phyloP scores from a whole-genome alignment of 37 sponge, comb jelly and placozoan species.

The Halisarca cf. caerulea region DNA sequence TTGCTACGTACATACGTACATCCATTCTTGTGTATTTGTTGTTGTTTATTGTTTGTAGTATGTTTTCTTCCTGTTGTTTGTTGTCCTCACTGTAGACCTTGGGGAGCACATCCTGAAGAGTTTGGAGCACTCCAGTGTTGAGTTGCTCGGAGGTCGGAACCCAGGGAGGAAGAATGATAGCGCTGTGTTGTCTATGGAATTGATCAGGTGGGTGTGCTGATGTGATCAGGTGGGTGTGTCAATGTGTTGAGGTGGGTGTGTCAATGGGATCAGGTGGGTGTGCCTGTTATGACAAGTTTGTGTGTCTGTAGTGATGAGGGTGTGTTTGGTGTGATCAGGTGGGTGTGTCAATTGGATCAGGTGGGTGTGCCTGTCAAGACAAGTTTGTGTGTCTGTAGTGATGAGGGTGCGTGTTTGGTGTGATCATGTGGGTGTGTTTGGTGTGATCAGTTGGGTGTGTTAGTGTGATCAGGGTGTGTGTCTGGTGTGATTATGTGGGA shows the following conservation, averaged over 20 bases:
- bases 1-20: too few species aligned
- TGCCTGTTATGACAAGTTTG: not conserved
- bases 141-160: too few species aligned
- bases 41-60: too few species aligned
- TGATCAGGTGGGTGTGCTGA: not conserved
- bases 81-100: not conserved
- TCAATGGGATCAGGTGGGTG: not conserved
- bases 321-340: not conserved
- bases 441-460: too few species aligned
- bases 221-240: not conserved
- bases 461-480: too few species aligned
- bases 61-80: not conserved
- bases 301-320: not conserved
- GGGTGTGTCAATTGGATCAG: not conserved
- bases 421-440: too few species aligned
- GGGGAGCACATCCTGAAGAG: not conserved
- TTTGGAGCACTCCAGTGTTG: not conserved
- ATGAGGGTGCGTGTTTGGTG: not conserved
- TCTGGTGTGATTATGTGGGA: too few species aligned
- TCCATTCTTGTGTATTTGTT: too few species aligned
- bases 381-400: not conserved
- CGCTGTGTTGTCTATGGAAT: not conserved
- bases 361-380: not conserved
- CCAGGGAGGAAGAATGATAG: not conserved
- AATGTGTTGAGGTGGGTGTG: not conserved